Conservation (phyloP, 2,797 vertebrate genomes). For the Schizopygopsis pylzovi region DNA sequence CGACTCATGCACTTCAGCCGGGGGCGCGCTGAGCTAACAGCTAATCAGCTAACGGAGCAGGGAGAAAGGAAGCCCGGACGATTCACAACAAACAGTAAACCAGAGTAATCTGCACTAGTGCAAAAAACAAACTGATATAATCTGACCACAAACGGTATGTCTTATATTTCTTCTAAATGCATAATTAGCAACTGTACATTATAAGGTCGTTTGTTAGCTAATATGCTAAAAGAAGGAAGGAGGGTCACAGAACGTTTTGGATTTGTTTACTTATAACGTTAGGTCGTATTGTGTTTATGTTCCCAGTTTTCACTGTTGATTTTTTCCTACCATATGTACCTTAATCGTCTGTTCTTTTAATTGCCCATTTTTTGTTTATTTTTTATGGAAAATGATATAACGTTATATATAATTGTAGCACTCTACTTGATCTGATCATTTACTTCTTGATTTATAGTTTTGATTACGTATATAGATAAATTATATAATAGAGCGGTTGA, state of each 20-base stretch:
- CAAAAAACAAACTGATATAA: neutral
- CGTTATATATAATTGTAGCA: neutral
- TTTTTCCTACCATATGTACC: neutral
- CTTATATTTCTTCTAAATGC: neutral
- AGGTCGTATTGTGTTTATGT: neutral
- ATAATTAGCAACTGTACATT: neutral
- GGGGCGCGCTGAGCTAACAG: conserved; percentile 19
- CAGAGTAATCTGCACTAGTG: conserved; percentile 7
- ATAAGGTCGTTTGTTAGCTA: conserved; percentile 43
- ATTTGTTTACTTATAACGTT: neutral
- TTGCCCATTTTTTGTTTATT: neutral
- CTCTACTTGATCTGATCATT: neutral
- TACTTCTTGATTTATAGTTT: neutral
- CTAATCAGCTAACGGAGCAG: conserved; percentile 14
- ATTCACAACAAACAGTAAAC: conserved; percentile 2
- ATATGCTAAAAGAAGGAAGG: conserved; percentile 11
- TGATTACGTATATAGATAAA: neutral
- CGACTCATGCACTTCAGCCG: conserved; percentile 17
- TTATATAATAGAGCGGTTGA: neutral
- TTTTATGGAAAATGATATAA: neutral
- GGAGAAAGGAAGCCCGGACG: neutral
- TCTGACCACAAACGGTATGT: conserved; percentile 26
- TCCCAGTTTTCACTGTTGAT: neutral
- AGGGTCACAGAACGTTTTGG: conserved; percentile 30
- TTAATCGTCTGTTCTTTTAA: neutral